A percentile compares a stretch with the other conserved stretches of the same genome.
These are phyloP conservation scores for Diploptera punctata DNA, from an alignment of 2,888 invertebrate genomes.

Conservation along the genomic window DNA sequence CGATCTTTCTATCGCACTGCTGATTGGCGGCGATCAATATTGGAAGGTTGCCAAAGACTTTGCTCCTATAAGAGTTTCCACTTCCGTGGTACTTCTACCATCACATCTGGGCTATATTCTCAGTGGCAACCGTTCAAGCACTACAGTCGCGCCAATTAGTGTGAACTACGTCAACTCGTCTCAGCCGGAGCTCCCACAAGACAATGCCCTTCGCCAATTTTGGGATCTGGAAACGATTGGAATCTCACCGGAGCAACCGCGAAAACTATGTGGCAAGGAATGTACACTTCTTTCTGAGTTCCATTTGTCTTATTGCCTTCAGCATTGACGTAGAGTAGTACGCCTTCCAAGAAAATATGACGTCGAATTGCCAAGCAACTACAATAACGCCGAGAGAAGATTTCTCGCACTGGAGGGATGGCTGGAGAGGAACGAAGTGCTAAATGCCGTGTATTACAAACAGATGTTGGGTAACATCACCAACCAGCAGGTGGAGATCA, in stretches of 20 bases:
- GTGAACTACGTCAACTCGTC: no score
- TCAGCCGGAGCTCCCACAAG: no score
- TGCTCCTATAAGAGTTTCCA: background rate
- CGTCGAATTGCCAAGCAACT: no score
- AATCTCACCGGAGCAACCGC: no score
- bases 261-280: no score
- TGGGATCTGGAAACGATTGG: conserved; percentile 3
- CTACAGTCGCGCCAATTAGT: no score
- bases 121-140: no score
- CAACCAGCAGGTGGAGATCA: background rate
- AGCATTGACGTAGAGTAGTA: background rate
- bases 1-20: background rate
- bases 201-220: background rate
- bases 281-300: no score
- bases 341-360: background rate
- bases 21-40: conserved; percentile 13
- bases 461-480: background rate
- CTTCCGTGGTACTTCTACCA: background rate
- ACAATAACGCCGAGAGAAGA: background rate
- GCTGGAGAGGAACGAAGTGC: background rate
- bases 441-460: background rate
- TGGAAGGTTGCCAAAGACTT: background rate
- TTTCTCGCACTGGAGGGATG: background rate
- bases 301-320: background rate
- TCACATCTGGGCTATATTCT: background rate